Conservation (phyloP, 2,113 vertebrate genomes). For the Psephotus haematonotus region DNA sequence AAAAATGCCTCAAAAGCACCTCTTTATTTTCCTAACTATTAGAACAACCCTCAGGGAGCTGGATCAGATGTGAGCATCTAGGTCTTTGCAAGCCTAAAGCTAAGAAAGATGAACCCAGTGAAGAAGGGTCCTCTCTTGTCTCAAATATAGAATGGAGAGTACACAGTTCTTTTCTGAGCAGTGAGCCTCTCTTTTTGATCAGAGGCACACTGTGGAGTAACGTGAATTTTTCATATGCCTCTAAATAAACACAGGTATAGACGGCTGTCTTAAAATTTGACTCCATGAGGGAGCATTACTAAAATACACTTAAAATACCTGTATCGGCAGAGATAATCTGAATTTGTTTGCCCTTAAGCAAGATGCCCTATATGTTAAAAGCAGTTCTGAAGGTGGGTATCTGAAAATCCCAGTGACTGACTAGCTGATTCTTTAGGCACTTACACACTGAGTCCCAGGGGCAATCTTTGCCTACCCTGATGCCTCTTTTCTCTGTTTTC, state of each 20-base stretch:
- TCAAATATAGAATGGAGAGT: not conserved
- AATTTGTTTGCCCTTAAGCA: constrained; percentile 31
- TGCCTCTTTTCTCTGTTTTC: not conserved
- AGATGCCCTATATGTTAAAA: constrained; percentile 1
- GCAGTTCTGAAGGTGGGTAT: not conserved
- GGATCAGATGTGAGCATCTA: not conserved
- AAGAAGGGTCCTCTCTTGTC: not conserved
- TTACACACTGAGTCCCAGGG: not conserved
- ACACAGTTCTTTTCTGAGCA: not conserved
- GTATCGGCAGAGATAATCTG: not conserved
- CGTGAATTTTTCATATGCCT: not conserved
- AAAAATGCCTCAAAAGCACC: not conserved
- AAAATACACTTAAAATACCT: constrained; percentile 6
- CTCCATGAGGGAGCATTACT: not conserved
- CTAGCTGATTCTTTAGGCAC: not conserved
- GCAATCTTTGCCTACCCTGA: not conserved
- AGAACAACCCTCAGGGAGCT: not conserved
- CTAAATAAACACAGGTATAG: not conserved
- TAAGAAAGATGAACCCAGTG: not conserved
- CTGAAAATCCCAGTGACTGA: not conserved
- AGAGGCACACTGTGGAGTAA: not conserved
- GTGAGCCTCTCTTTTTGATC: not conserved
- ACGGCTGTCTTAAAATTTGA: not conserved
- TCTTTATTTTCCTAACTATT: not conserved
- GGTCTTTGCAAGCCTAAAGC: not conserved